Conservation (phyloP, 2,888 invertebrate genomes). For the Drepanosiphum platanoidis region DNA sequence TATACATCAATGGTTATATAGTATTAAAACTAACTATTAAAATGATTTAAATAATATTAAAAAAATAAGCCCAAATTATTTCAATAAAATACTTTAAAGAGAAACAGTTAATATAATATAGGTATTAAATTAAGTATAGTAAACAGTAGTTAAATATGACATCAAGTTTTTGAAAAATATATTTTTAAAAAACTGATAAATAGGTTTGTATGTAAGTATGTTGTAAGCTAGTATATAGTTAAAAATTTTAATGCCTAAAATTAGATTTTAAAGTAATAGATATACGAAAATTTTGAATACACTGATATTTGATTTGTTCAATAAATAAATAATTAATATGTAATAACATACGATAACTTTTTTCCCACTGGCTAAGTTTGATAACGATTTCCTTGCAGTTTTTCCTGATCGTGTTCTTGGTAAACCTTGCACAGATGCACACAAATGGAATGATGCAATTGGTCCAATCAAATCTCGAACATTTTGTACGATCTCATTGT, state of each 20-base stretch:
- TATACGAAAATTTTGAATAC: neutral
- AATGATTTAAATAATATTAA: neutral
- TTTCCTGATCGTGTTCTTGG: constrained; percentile 91
- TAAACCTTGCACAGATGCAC: constrained; percentile 80
- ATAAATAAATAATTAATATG: neutral
- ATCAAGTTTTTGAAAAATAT: neutral
- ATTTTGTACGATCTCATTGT: constrained; percentile 71
- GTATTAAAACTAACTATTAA: too few species aligned
- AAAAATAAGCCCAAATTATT: too few species aligned
- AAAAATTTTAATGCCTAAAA: too few species aligned
- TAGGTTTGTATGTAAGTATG: too few species aligned
- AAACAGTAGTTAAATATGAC: too few species aligned
- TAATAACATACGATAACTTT: constrained; percentile 74
- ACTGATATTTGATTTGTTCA: neutral
- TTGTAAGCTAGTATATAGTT: too few species aligned
- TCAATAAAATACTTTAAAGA: neutral
- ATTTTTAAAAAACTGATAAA: neutral
- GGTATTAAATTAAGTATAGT: too few species aligned
- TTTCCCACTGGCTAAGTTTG: constrained; percentile 85
- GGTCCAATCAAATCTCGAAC: constrained; percentile 81
- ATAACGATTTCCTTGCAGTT: constrained; percentile 83
- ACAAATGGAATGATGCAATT: constrained; percentile 86
- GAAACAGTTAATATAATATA: neutral
- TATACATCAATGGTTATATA: too few species aligned
- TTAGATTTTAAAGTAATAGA: neutral